phyloP scores from a whole-genome alignment of 1,140 invertebrate genomes.

The Drosophila pallidifrons region DNA sequence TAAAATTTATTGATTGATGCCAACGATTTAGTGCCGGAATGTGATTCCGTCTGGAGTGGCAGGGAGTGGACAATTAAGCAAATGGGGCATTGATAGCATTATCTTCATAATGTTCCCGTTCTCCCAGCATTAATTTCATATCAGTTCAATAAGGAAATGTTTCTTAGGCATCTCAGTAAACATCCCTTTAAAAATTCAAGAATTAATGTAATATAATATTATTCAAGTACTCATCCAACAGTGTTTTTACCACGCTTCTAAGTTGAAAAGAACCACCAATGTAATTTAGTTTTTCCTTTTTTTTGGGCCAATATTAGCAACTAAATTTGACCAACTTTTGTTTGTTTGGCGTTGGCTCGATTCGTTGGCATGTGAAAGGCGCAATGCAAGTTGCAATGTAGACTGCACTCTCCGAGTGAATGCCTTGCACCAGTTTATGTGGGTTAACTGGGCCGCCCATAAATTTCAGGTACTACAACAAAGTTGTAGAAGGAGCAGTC shows the following conservation, averaged over 20 bases:
- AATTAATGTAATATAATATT: too few relatives aligned
- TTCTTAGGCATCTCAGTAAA: too few relatives aligned
- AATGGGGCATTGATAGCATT: neutral
- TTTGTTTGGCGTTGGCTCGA: conserved; percentile 6
- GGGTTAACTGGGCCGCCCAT: conserved; percentile 53
- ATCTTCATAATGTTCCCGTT: too few relatives aligned
- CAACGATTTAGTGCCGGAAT: neutral
- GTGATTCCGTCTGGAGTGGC: conserved; percentile 8
- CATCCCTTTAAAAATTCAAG: too few relatives aligned
- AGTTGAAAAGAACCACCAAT: too few relatives aligned
- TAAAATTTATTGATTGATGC: conserved; percentile 28
- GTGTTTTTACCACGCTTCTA: too few relatives aligned
- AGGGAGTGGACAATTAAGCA: conserved; percentile 4
- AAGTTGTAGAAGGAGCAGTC: conserved; percentile 10
- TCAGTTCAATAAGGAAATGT: too few relatives aligned
- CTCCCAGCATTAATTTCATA: too few relatives aligned
- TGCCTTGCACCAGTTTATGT: conserved; percentile 77
- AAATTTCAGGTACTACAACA: conserved; percentile 28
- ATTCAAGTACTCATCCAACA: too few relatives aligned
- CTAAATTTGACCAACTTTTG: conserved; percentile 43
- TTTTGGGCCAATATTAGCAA: conserved; percentile 45
- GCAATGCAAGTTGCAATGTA: conserved; percentile 27
- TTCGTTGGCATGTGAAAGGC: conserved; percentile 49
- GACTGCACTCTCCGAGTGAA: conserved; percentile 66
- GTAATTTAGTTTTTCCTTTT: conserved; percentile 7